A percentile compares a stretch with the other conserved stretches of the same genome.
Evolutionary conservation across 2,888 invertebrate species (phyloP).

Genomic region (Caenorhabditis wallacei): DNA sequence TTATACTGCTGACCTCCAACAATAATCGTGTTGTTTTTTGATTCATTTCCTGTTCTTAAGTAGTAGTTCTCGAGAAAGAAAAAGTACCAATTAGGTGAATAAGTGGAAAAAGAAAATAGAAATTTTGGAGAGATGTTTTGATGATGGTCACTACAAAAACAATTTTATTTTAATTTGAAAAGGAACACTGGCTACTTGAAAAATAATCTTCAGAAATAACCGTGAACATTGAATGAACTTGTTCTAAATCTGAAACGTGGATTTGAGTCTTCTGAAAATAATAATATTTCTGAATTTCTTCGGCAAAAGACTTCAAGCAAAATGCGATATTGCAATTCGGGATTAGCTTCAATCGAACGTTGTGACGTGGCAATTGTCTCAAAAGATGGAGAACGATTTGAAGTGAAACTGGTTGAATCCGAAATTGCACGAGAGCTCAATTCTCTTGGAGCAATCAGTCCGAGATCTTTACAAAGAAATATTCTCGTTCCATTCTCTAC

Average conservation of each 20-base stretch:
- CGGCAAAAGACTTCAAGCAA: neutral
- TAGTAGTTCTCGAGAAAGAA: slow-evolving; percentile 16
- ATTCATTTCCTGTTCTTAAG: slow-evolving; percentile 46
- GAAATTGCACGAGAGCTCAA: slow-evolving; percentile 43
- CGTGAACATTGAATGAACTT: slow-evolving; percentile 2
- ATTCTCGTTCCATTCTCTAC: slow-evolving; percentile 49
- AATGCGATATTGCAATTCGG: slow-evolving; percentile 37
- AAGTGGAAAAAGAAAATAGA: neutral
- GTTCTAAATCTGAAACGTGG: neutral
- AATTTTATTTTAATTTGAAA: slow-evolving; percentile 2
- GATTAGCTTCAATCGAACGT: slow-evolving; percentile 16
- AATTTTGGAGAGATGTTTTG: neutral
- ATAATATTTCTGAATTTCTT: neutral
- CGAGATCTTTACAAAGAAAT: slow-evolving; percentile 35
- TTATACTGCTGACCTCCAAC: slow-evolving; percentile 27
- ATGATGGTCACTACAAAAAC: slow-evolving; percentile 16
- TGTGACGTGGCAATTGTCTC: slow-evolving; percentile 51
- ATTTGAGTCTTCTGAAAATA: neutral
- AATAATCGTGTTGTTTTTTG: slow-evolving; percentile 28
- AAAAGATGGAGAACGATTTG: slow-evolving; percentile 47
- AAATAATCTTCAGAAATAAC: neutral
- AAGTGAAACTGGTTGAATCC: slow-evolving; percentile 45
- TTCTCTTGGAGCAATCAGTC: slow-evolving; percentile 43
- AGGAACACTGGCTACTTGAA: neutral
- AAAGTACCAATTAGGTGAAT: slow-evolving; percentile 21